phyloP scores from a whole-genome alignment of 2,113 vertebrate genomes.

The Herpetotheres cachinnans region DNA sequence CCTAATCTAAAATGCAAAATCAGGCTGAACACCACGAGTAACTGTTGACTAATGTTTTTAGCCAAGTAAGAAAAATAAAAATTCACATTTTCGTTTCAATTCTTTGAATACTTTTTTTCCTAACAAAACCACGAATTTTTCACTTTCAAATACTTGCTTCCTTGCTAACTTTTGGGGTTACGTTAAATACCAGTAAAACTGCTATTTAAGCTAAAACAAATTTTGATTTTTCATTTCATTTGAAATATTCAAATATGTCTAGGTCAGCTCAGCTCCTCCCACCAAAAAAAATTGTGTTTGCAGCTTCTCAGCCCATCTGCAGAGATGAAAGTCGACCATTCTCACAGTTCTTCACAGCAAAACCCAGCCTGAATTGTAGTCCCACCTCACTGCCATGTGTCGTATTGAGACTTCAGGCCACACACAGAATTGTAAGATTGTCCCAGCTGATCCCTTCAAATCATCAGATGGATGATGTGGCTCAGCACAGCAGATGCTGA shows the following conservation, averaged over 20 bases:
- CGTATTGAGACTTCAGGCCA: background rate
- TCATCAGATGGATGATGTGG: background rate
- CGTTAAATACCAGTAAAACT: background rate
- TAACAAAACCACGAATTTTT: background rate
- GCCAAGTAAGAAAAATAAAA: background rate
- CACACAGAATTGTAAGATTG: background rate
- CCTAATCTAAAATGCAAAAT: background rate
- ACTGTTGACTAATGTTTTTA: background rate
- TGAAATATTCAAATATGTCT: background rate
- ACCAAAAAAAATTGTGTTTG: background rate
- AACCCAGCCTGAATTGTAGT: background rate
- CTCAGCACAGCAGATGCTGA: background rate
- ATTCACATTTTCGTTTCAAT: background rate
- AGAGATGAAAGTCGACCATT: background rate
- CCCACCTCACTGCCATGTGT: background rate
- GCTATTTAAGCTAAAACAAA: background rate
- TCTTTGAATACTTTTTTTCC: background rate
- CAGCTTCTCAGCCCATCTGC: background rate
- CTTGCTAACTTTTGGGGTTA: accelerated
- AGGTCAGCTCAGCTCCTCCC: background rate
- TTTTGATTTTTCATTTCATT: background rate
- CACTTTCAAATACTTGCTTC: background rate
- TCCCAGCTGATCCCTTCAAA: background rate
- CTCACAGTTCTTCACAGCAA: background rate
- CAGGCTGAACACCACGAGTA: background rate